Evolutionary conservation across 2,888 invertebrate species (phyloP).

Genomic region (Pogonocherus hispidulus): DNA sequence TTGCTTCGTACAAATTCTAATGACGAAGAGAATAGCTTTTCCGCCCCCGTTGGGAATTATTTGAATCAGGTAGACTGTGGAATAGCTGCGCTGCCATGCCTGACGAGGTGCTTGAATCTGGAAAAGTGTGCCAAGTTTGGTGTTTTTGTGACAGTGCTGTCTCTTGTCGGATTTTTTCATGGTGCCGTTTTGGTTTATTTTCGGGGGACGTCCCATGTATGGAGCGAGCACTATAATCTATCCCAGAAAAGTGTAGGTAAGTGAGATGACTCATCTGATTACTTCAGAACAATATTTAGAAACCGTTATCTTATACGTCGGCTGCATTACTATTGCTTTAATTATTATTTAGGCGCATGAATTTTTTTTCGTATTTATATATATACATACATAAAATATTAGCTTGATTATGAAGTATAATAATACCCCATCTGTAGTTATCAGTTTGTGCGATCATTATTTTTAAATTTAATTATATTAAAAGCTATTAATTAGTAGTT

Average conservation of each 20-base stretch:
- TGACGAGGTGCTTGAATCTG: slow-evolving; percentile 64
- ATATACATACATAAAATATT: neutral
- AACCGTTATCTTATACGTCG: neutral
- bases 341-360: neutral
- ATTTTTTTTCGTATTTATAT: neutral
- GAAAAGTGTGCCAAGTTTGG: slow-evolving; percentile 69
- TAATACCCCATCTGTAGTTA: neutral
- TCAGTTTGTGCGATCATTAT: no score
- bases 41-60: slow-evolving; percentile 59
- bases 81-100: slow-evolving; percentile 67
- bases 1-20: slow-evolving; percentile 61
- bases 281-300: neutral
- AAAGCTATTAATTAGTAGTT: no score
- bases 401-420: neutral
- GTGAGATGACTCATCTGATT: slow-evolving; percentile 37
- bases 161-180: slow-evolving; percentile 66
- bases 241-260: slow-evolving; percentile 68
- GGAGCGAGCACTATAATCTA: slow-evolving; percentile 68
- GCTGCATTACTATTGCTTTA: neutral
- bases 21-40: slow-evolving; percentile 52
- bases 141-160: slow-evolving; percentile 68
- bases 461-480: no score
- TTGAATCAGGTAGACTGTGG: slow-evolving; percentile 69
- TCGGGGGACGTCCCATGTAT: slow-evolving; percentile 70
- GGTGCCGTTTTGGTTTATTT: slow-evolving; percentile 70